A percentile compares a stretch with the other conserved stretches of the same genome.
Evolutionary conservation across 2,113 vertebrate species (phyloP).

Genomic region (Fukomys damarensis): DNA sequence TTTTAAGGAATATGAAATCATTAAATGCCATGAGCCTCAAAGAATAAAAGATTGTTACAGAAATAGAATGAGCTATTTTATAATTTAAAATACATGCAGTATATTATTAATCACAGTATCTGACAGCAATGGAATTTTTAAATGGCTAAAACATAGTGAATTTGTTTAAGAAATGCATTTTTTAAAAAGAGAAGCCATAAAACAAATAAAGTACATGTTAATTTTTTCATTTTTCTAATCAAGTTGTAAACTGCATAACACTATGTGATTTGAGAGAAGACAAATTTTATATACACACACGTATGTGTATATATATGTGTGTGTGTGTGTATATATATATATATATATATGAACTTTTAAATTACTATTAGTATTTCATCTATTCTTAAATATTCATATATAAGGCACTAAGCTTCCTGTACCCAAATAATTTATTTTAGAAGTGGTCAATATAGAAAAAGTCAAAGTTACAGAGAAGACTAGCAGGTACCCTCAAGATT

Average conservation of each 20-base stretch:
- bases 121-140: not conserved
- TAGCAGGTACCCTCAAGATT: not conserved
- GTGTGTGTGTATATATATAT: no score
- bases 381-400: not conserved
- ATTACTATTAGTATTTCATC: not conserved
- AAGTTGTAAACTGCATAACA: not conserved
- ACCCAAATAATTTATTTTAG: not conserved
- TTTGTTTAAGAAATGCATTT: not conserved
- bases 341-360: no score
- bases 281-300: not conserved
- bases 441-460: not conserved
- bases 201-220: not conserved
- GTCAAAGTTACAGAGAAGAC: not conserved
- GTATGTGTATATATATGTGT: no score
- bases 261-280: not conserved
- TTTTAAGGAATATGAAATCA: not conserved
- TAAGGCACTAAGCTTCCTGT: not conserved
- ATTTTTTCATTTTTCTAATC: not conserved
- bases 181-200: not conserved
- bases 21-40: not conserved
- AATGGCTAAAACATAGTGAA: not conserved
- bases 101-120: not conserved
- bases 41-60: not conserved
- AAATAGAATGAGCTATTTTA: not conserved
- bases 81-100: conserved; percentile 7